Evolutionary conservation across 2,113 vertebrate species (phyloP).

Genomic region (western clawed frog (Xenopus tropicalis)): UCB_Xtro_10.0 CM004443.2:144082501-144083000

Average conservation of each 20-base stretch:
- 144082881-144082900: too few species aligned
- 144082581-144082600: too few species aligned
- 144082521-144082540: too few species aligned
- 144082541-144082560: too few species aligned
- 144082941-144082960: neutral
- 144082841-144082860: neutral
- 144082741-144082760: conserved; percentile 89
- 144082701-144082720: conserved; percentile 70
- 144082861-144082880: neutral
- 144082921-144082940: neutral
- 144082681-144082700: too few species aligned
- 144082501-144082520: too few species aligned
- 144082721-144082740: conserved; percentile 71
- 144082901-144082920: neutral
- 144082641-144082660: too few species aligned
- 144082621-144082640: too few species aligned
- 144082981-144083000: conserved; percentile 19
- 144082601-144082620: too few species aligned
- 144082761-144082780: conserved; percentile 76
- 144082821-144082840: neutral
- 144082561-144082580: too few species aligned
- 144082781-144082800: conserved; percentile 20
- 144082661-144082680: too few species aligned
- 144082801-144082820: neutral
- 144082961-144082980: conserved; percentile 6